These are phyloP conservation scores for Cyrtodaria siliqua DNA, from an alignment of 2,888 invertebrate species.

Conservation along the genomic window DNA sequence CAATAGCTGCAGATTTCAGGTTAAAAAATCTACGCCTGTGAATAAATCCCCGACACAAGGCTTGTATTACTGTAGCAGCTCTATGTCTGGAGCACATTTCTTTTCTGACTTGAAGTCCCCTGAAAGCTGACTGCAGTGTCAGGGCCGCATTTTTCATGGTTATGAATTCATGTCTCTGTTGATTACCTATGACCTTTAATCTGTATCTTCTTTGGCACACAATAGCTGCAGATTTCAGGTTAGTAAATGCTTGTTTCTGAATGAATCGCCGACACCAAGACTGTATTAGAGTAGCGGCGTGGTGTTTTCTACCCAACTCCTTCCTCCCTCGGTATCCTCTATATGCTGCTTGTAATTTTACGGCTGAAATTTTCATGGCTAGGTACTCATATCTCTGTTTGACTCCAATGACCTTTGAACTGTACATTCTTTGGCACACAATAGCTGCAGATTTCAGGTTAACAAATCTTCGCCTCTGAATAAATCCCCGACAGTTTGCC, in stretches of 20 bases:
- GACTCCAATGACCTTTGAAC: slow-evolving; percentile 13
- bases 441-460: slow-evolving; percentile 44
- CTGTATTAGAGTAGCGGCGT: slow-evolving; percentile 68
- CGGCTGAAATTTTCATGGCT: background rate
- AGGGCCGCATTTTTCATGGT: slow-evolving; percentile 60
- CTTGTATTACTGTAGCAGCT: slow-evolving; percentile 69
- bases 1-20: slow-evolving; percentile 42
- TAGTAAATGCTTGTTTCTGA: slow-evolving; percentile 28
- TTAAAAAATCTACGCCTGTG: slow-evolving; percentile 17
- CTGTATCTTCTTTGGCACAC: slow-evolving; percentile 24
- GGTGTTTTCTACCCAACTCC: slow-evolving; percentile 12
- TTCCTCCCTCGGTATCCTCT: slow-evolving; percentile 3
- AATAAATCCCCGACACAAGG: slow-evolving; percentile 32
- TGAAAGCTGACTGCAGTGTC: slow-evolving; percentile 63
- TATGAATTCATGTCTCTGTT: slow-evolving; percentile 33
- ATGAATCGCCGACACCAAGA: slow-evolving; percentile 1
- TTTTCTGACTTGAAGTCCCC: slow-evolving; percentile 40
- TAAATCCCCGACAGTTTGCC: slow-evolving; percentile 36
- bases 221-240: slow-evolving; percentile 47
- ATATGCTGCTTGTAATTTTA: slow-evolving; percentile 23
- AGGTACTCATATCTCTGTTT: slow-evolving; percentile 4
- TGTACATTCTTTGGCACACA: slow-evolving; percentile 12
- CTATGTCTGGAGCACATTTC: slow-evolving; percentile 17
- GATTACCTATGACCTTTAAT: slow-evolving; percentile 5
- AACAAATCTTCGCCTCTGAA: slow-evolving; percentile 19